These are phyloP conservation scores for Tor tambroides DNA, from an alignment of 2,113 vertebrate genomes.

Conservation along the genomic window DNA sequence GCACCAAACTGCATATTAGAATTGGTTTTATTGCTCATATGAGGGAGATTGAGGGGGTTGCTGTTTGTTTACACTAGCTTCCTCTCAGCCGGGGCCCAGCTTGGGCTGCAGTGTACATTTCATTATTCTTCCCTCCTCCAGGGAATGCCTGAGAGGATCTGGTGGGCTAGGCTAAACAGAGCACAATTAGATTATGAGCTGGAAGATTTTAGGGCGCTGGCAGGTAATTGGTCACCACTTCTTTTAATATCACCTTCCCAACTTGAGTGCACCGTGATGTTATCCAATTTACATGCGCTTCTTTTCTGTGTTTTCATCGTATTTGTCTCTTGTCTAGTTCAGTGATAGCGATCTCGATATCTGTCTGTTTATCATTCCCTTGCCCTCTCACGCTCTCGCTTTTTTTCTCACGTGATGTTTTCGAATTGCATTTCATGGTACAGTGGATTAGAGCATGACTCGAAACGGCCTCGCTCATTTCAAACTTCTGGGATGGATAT, in stretches of 20 bases:
- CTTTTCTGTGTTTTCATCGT: slow-evolving; percentile 41
- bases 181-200: slow-evolving; percentile 70
- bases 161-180: slow-evolving; percentile 56
- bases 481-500: slow-evolving; percentile 17
- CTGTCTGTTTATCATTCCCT: slow-evolving; percentile 48
- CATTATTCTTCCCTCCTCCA: slow-evolving; percentile 70
- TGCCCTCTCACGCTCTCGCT: slow-evolving; percentile 51
- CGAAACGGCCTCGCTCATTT: not conserved
- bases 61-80: slow-evolving; percentile 66
- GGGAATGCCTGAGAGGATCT: slow-evolving; percentile 60
- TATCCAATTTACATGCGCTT: slow-evolving; percentile 61
- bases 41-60: slow-evolving; percentile 51
- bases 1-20: slow-evolving; percentile 55
- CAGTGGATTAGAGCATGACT: slow-evolving; percentile 22
- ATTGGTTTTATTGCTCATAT: slow-evolving; percentile 67
- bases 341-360: not conserved
- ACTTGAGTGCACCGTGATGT: slow-evolving; percentile 21
- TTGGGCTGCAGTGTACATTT: slow-evolving; percentile 70
- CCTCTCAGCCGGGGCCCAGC: slow-evolving; percentile 54
- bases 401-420: slow-evolving; percentile 15
- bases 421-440: slow-evolving; percentile 14
- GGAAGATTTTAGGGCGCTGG: slow-evolving; percentile 67
- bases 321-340: slow-evolving; percentile 8
- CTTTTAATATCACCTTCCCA: slow-evolving; percentile 69
- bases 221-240: slow-evolving; percentile 76